phyloP scores from a whole-genome alignment of 2,888 invertebrate species.

The Clunio marinus region DNA sequence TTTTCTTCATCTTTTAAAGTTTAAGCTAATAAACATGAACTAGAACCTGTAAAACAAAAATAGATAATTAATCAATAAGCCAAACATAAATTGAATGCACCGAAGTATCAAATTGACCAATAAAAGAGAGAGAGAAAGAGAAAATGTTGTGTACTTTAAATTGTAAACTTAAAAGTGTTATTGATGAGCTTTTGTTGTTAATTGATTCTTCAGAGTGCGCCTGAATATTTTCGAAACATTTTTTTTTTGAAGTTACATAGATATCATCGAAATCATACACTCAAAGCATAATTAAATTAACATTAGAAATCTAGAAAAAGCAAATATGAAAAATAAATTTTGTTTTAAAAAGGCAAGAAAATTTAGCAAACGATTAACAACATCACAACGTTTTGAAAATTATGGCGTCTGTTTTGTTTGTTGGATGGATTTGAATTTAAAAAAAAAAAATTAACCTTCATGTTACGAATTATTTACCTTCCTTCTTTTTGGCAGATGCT shows the following conservation, averaged over 20 bases:
- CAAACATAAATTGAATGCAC: constrained; percentile 37
- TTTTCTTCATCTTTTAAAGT: not conserved
- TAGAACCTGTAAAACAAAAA: constrained; percentile 32
- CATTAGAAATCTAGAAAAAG: not conserved
- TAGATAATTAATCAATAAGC: not conserved
- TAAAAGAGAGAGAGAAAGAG: not conserved
- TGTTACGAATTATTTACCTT: constrained; percentile 23
- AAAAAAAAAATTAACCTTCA: not conserved
- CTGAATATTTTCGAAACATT: not conserved
- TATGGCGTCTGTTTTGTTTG: not conserved
- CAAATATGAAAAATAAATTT: not conserved
- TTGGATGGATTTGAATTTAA: constrained; percentile 6
- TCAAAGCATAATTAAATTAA: not conserved
- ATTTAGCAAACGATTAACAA: constrained; percentile 21
- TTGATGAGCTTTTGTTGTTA: not conserved
- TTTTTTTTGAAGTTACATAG: not conserved
- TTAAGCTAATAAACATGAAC: constrained; percentile 33
- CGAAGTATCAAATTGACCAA: not conserved
- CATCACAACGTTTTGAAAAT: not conserved
- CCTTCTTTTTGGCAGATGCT: constrained; percentile 24
- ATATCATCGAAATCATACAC: not conserved
- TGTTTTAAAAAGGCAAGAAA: not conserved
- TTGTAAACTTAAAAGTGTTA: too few species aligned
- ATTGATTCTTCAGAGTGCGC: not conserved
- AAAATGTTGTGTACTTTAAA: not conserved